phyloP scores from a whole-genome alignment of 2,888 invertebrate species.

The Drosophila kuntzei region DNA sequence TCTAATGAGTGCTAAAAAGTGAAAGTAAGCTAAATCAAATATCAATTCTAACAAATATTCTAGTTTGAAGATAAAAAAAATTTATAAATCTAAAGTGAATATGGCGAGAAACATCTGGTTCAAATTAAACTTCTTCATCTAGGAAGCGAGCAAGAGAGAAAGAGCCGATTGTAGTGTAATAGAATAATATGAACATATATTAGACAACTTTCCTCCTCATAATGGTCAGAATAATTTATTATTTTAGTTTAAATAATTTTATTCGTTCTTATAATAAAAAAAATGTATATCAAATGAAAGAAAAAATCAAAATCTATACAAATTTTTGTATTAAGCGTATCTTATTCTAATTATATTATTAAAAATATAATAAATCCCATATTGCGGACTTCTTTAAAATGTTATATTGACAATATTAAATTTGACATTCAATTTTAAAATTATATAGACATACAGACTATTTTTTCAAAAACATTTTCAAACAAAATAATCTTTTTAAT shows the following conservation, averaged over 20 bases:
- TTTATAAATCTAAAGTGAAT: background rate
- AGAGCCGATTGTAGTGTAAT: background rate
- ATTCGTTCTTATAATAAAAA: background rate
- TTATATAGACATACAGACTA: too few relatives aligned
- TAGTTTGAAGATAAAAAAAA: background rate
- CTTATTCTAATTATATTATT: too few relatives aligned
- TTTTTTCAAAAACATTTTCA: background rate
- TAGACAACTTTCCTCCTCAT: background rate
- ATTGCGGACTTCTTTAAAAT: too few relatives aligned
- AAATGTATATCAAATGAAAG: background rate
- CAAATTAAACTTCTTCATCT: background rate
- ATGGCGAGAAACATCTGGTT: background rate
- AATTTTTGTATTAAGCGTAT: too few relatives aligned
- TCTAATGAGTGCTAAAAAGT: constrained; percentile 26
- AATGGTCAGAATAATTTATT: background rate
- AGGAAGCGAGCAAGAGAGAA: background rate
- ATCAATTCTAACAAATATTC: background rate
- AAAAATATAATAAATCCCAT: too few relatives aligned
- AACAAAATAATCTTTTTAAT: too few relatives aligned
- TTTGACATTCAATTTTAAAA: too few relatives aligned
- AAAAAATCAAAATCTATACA: too few relatives aligned
- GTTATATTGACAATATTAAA: too few relatives aligned
- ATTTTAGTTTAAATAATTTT: too few relatives aligned
- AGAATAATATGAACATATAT: background rate
- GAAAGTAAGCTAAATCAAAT: constrained; percentile 33